Percentiles rank a stretch among this genome's conserved stretches.
phyloP scores from a whole-genome alignment of 2,888 invertebrate genomes.

The Nemurella pictetii region DNA sequence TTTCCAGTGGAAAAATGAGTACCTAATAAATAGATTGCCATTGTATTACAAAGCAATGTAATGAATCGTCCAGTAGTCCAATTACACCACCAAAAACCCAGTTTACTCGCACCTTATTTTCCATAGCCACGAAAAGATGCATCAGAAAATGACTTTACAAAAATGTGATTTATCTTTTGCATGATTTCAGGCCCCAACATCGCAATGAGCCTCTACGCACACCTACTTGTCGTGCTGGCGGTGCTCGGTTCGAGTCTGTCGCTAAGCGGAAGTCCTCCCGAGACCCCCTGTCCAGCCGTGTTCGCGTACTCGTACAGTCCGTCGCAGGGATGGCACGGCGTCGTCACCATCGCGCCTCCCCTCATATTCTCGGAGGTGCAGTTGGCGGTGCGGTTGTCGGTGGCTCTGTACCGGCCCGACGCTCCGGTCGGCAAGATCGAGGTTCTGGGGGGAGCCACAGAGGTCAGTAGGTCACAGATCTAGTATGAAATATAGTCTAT shows the following conservation, averaged over 20 bases:
- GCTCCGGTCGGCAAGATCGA: slow-evolving; percentile 7
- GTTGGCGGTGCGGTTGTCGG: neutral
- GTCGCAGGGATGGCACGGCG: neutral
- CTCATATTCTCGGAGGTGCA: slow-evolving; percentile 16
- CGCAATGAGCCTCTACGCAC: neutral
- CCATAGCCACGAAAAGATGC: too few relatives aligned
- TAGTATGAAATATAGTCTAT: too few relatives aligned
- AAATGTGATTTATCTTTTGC: too few relatives aligned
- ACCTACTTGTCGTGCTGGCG: neutral
- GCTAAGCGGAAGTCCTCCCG: neutral
- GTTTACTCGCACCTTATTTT: too few relatives aligned
- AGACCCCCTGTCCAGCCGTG: slow-evolving; percentile 12
- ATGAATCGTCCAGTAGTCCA: too few relatives aligned
- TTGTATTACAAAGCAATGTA: too few relatives aligned
- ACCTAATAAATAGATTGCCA: too few relatives aligned
- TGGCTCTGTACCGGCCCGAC: slow-evolving; percentile 14
- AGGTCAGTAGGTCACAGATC: neutral
- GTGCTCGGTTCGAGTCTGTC: neutral
- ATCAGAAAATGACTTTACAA: too few relatives aligned
- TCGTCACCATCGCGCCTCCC: slow-evolving; percentile 21
- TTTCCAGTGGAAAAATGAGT: too few relatives aligned
- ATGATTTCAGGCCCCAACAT: too few relatives aligned
- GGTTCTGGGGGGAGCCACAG: neutral
- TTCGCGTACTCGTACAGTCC: neutral
- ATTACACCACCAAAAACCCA: too few relatives aligned